Evolutionary conservation across 2,888 invertebrate genomes (phyloP).

Genomic region (Athalia circularis): DNA sequence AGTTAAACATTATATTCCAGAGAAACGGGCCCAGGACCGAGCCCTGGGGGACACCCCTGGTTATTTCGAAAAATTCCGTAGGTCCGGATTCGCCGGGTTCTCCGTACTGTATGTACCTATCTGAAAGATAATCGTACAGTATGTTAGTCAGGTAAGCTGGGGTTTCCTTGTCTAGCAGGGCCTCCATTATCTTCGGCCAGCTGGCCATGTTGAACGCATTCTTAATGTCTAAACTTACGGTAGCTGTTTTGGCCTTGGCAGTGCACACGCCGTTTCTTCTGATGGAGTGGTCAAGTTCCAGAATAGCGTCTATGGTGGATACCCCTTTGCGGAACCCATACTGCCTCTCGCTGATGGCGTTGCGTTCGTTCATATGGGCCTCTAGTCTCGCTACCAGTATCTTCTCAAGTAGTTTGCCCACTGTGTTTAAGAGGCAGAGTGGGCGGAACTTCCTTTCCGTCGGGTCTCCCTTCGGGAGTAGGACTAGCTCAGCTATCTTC

Average conservation of each 20-base stretch:
- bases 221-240: constrained; percentile 46
- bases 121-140: constrained; percentile 52
- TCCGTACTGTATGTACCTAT: constrained; percentile 49
- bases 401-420: constrained; percentile 49
- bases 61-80: constrained; percentile 21
- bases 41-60: constrained; percentile 52
- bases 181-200: constrained; percentile 52
- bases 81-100: constrained; percentile 44
- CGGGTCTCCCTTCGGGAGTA: constrained; percentile 49
- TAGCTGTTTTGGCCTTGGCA: constrained; percentile 5
- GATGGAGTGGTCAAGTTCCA: constrained; percentile 43
- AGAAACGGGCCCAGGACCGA: constrained; percentile 51
- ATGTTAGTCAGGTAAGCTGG: constrained; percentile 49
- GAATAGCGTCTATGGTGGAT: constrained; percentile 49
- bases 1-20: constrained; percentile 47
- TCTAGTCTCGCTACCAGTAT: constrained; percentile 47
- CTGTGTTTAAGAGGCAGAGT: constrained; percentile 48
- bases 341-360: constrained; percentile 39
- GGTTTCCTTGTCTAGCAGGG: constrained; percentile 36
- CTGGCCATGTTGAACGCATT: constrained; percentile 57
- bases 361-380: constrained; percentile 9
- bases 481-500: constrained; percentile 50
- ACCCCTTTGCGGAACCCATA: constrained; percentile 48
- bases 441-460: constrained; percentile 47
- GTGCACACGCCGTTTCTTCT: constrained; percentile 38